Conservation (phyloP, 1,140 invertebrate genomes). For the Drosophila kohkoa region DNA sequence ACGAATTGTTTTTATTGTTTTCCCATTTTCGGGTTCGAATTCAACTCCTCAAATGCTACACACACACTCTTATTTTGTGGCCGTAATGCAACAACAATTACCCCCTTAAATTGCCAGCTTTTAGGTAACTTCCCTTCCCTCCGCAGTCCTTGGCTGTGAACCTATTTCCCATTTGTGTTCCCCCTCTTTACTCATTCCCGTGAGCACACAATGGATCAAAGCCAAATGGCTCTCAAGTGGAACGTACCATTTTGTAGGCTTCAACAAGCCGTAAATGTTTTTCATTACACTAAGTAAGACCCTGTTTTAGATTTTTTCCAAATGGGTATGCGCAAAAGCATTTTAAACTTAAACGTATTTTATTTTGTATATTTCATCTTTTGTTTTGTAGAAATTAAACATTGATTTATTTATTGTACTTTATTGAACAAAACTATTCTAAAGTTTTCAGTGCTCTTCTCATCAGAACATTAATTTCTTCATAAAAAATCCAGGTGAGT, state of each 20-base stretch:
- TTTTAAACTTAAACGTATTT: background rate
- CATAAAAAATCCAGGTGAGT: too few species aligned
- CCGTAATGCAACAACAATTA: constrained; percentile 1
- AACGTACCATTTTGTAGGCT: constrained; percentile 11
- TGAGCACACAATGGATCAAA: constrained; percentile 14
- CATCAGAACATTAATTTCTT: too few species aligned
- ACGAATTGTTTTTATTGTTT: constrained; percentile 78
- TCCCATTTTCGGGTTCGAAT: constrained; percentile 1
- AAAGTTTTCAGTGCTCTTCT: too few species aligned
- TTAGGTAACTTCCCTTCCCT: background rate
- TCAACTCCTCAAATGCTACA: constrained; percentile 9
- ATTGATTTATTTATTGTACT: too few species aligned
- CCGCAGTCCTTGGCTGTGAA: too few species aligned
- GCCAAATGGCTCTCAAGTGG: constrained; percentile 23
- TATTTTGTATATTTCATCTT: background rate
- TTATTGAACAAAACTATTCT: too few species aligned
- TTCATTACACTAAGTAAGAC: constrained; percentile 8
- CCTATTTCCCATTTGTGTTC: too few species aligned
- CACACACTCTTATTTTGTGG: background rate
- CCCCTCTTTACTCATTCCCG: background rate
- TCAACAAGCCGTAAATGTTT: constrained; percentile 33
- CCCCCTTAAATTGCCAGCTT: background rate
- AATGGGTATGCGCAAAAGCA: background rate
- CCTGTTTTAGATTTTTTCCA: constrained; percentile 2
- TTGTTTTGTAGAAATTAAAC: too few species aligned